Conservation (phyloP, 2,797 vertebrate species). For the Cercopithecus petaurista region DNA sequence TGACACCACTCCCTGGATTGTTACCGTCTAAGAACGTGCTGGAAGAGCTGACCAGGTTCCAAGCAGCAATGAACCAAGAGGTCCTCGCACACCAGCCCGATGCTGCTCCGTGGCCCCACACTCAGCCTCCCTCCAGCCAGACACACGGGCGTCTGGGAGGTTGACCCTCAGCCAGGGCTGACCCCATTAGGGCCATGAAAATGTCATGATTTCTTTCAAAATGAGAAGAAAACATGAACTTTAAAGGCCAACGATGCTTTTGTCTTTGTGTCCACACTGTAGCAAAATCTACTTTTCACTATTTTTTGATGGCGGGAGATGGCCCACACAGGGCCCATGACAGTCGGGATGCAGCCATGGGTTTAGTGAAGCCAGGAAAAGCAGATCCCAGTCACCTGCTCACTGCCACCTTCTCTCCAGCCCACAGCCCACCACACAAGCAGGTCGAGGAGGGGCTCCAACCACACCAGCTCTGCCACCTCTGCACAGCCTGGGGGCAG, state of each 20-base stretch:
- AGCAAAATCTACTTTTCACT: background rate
- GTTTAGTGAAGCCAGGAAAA: background rate
- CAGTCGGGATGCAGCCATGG: background rate
- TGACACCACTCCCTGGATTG: background rate
- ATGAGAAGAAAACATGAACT: background rate
- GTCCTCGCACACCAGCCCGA: rapidly evolving
- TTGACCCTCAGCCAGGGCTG: background rate
- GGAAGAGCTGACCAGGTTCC: background rate
- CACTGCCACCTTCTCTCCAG: background rate
- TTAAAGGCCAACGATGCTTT: background rate
- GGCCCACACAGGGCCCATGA: background rate
- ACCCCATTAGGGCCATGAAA: background rate
- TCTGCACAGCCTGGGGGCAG: background rate
- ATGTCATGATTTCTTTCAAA: background rate
- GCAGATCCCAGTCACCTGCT: background rate
- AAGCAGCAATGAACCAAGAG: background rate
- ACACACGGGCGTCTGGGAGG: background rate
- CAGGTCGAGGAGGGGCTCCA: background rate
- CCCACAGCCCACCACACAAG: background rate
- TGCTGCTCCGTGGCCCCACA: rapidly evolving
- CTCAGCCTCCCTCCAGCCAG: background rate
- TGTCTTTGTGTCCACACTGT: background rate
- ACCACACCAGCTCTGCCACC: background rate
- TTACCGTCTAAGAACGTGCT: background rate
- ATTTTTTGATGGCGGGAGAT: background rate